These are phyloP conservation scores for Salvelinus alpinus DNA, from an alignment of 2,113 vertebrate species.

Conservation along the genomic window DNA sequence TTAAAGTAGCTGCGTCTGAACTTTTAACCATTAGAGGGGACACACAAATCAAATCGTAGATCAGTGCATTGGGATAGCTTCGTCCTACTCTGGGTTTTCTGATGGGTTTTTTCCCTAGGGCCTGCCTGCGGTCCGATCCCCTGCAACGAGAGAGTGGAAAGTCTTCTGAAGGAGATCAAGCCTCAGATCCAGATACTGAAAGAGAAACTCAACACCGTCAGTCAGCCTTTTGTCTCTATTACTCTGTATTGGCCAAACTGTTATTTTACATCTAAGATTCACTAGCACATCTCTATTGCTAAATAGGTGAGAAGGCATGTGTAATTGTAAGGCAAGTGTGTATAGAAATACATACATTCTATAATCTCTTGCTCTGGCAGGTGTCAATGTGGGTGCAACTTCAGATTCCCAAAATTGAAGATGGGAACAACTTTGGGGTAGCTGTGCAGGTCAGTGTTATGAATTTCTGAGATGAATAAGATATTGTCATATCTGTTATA, in stretches of 20 bases:
- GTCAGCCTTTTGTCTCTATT: constrained; percentile 4
- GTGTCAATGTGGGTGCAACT: constrained; percentile 89
- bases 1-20: no score
- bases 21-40: background rate
- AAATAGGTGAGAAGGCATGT: background rate
- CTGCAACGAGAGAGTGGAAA: constrained; percentile 81
- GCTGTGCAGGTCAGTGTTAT: constrained; percentile 81
- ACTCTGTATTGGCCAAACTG: background rate
- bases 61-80: background rate
- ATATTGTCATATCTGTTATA: no score
- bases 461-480: background rate
- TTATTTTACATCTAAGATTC: background rate
- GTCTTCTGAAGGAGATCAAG: constrained; percentile 77
- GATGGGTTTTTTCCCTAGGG: constrained; percentile 58
- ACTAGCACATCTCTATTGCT: background rate
- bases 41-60: background rate
- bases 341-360: background rate
- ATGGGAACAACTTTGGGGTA: constrained; percentile 92
- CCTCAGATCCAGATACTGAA: constrained; percentile 83
- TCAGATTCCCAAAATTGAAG: constrained; percentile 86
- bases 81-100: background rate
- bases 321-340: no score
- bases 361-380: constrained; percentile 52
- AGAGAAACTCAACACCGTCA: constrained; percentile 86
- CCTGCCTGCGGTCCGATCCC: constrained; percentile 85